A percentile compares a stretch with the other conserved stretches of the same genome.
These are phyloP conservation scores for Drosophila macrospina DNA, from an alignment of 2,888 invertebrate species.

Conservation along the genomic window DNA sequence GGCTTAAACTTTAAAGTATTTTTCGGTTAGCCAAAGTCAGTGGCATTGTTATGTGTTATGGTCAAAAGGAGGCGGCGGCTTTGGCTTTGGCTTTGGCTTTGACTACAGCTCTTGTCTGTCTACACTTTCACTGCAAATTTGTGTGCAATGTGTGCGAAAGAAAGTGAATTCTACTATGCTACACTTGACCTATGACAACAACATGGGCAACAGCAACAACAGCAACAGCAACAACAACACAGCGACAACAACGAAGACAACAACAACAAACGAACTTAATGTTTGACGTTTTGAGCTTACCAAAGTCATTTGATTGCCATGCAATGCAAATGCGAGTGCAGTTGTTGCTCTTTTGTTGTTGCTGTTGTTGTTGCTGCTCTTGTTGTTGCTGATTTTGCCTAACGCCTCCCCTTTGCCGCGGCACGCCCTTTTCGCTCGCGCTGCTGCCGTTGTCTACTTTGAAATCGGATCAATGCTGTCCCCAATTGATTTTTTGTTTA, in stretches of 20 bases:
- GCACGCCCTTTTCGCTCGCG: conserved; percentile 26
- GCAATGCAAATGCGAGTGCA: conserved; percentile 57
- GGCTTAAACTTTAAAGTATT: conserved; percentile 55
- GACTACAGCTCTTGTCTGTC: conserved; percentile 6
- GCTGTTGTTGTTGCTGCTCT: conserved; percentile 16
- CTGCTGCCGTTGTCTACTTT: conserved; percentile 34
- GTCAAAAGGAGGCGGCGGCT: conserved; percentile 58
- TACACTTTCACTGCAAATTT: conserved; percentile 72
- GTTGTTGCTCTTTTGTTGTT: conserved; percentile 7
- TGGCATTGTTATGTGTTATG: conserved; percentile 70
- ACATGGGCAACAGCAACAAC: conserved; percentile 31
- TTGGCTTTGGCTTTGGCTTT: background rate
- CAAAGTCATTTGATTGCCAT: conserved; percentile 72
- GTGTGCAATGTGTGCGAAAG: conserved; percentile 62
- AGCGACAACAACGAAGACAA: conserved; percentile 32
- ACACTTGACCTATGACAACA: conserved; percentile 80
- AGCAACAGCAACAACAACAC: conserved; percentile 31
- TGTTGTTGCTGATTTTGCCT: conserved; percentile 7
- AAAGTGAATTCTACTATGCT: conserved; percentile 80
- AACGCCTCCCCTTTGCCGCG: conserved; percentile 13
- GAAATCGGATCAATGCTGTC: conserved; percentile 77
- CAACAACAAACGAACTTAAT: conserved; percentile 32
- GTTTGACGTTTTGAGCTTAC: conserved; percentile 67
- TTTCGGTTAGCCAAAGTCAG: conserved; percentile 26
- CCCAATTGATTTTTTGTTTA: conserved; percentile 78